phyloP scores from a whole-genome alignment of 2,797 vertebrate species.

The Micropoecilia bifurca region DNA sequence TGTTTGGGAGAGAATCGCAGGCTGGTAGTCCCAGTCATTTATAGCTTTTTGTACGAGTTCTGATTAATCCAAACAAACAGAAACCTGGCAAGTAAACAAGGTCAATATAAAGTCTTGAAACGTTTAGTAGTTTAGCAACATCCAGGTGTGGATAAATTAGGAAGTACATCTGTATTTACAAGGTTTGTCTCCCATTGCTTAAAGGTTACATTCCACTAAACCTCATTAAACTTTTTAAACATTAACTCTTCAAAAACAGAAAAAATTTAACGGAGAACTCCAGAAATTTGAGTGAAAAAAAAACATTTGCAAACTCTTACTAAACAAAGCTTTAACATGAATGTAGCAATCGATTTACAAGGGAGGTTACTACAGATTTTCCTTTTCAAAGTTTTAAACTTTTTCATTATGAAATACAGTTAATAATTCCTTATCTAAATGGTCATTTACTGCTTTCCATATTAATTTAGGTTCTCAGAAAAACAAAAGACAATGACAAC shows the following conservation, averaged over 20 bases:
- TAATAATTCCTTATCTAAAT: no score
- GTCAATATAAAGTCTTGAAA: not conserved
- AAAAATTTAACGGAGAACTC: not conserved
- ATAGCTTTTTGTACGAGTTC: not conserved
- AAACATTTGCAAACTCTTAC: not conserved
- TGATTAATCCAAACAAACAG: not conserved
- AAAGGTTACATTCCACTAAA: not conserved
- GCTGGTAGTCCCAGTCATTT: not conserved
- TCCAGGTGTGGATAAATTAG: not conserved
- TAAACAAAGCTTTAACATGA: not conserved
- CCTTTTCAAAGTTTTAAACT: no score
- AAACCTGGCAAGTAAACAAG: not conserved
- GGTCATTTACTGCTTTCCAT: no score
- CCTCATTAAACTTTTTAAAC: not conserved
- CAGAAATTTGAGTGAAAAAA: not conserved
- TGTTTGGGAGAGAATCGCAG: constrained; percentile 16
- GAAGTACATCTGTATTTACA: not conserved
- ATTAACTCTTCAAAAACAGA: not conserved
- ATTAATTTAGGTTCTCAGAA: no score
- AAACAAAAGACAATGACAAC: not conserved
- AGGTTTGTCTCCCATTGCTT: not conserved
- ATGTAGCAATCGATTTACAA: no score
- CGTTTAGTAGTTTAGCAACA: not conserved
- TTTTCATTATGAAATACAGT: no score
- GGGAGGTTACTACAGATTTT: no score